Conservation (phyloP, 1,140 invertebrate genomes). For the Odontomachus brunneus region DNA sequence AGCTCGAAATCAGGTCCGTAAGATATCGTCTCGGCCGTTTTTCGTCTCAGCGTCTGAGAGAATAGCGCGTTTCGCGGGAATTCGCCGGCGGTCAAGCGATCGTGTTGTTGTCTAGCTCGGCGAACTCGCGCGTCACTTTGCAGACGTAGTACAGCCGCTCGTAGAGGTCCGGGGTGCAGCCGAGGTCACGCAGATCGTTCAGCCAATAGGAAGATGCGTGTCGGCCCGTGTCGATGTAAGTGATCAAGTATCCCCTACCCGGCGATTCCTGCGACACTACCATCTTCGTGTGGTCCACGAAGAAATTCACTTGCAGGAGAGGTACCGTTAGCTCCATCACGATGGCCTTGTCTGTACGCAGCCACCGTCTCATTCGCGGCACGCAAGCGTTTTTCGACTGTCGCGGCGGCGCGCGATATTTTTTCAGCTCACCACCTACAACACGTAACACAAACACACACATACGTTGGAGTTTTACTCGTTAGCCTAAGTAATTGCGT, state of each 20-base stretch:
- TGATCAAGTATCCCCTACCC: conserved; percentile 86
- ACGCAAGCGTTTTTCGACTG: conserved; percentile 86
- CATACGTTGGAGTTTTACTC: conserved; percentile 3
- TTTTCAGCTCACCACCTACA: conserved; percentile 85
- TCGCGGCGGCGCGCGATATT: conserved; percentile 83
- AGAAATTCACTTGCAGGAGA: conserved; percentile 89
- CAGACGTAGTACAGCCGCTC: conserved; percentile 88
- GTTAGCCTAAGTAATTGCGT: background rate
- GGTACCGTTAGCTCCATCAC: conserved; percentile 88
- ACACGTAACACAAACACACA: background rate
- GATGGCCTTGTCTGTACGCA: conserved; percentile 91
- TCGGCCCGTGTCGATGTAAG: conserved; percentile 89
- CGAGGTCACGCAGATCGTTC: conserved; percentile 86
- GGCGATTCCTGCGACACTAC: conserved; percentile 88
- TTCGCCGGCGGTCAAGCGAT: conserved; percentile 59
- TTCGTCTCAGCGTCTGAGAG: conserved; percentile 3
- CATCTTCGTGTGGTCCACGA: conserved; percentile 92
- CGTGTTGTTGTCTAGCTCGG: conserved; percentile 83
- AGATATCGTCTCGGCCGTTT: background rate
- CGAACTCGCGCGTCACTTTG: conserved; percentile 85
- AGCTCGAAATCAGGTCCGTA: conserved; percentile 4
- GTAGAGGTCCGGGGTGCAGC: conserved; percentile 86
- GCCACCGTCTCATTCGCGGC: conserved; percentile 90
- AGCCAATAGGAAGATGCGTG: conserved; percentile 87
- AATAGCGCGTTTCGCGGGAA: background rate